Evolutionary conservation across 2,888 invertebrate species (phyloP).

Genomic region (Hirtodrosophila trivittata): DNA sequence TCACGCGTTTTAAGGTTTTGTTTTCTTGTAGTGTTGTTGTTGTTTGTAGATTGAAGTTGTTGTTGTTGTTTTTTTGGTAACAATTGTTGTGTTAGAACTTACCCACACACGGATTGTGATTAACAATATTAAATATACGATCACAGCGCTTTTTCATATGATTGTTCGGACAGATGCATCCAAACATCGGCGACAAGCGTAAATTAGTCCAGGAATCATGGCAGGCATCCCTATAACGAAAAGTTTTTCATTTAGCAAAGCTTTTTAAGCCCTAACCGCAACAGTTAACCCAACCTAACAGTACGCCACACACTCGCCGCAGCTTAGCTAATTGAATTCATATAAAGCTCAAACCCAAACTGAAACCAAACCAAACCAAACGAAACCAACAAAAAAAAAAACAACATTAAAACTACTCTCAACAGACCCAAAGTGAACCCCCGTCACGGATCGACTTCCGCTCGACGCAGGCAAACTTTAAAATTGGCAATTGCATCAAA

Average conservation of each 20-base stretch:
- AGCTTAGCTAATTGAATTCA: conserved; percentile 63
- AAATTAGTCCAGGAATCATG: conserved; percentile 95
- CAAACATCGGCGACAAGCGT: conserved; percentile 94
- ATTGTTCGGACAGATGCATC: conserved; percentile 95
- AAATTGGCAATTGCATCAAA: conserved; percentile 77
- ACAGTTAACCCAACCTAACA: conserved; percentile 9
- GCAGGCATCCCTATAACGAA: conserved; percentile 89
- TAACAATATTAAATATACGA: conserved; percentile 93
- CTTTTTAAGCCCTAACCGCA: conserved; percentile 7
- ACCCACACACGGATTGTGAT: conserved; percentile 97
- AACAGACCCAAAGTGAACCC: background rate
- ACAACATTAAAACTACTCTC: too few relatives aligned
- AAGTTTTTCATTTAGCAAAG: conserved; percentile 29
- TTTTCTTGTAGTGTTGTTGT: conserved; percentile 47
- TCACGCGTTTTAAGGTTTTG: conserved; percentile 31
- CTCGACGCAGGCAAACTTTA: conserved; percentile 63
- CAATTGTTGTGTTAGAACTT: conserved; percentile 84
- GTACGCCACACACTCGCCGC: conserved; percentile 10
- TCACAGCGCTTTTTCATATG: conserved; percentile 95
- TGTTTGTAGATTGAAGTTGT: conserved; percentile 30
- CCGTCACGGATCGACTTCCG: conserved; percentile 59
- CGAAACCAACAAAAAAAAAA: background rate
- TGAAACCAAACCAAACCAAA: background rate
- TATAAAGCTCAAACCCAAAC: conserved; percentile 28
- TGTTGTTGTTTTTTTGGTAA: conserved; percentile 32